Conservation (phyloP, 2,888 invertebrate species). For the Atherix ibis region DNA sequence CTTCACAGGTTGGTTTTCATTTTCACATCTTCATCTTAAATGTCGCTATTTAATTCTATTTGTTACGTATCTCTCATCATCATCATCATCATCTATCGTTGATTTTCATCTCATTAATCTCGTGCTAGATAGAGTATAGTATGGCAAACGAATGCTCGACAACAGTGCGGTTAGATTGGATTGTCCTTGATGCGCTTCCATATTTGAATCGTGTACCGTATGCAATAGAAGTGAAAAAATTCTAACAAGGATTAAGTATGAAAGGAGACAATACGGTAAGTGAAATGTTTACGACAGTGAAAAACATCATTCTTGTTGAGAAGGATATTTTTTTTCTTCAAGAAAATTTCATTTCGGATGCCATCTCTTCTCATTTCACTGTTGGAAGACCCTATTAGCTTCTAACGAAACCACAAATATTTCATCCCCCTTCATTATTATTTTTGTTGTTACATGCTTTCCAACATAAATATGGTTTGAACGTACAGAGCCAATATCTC, state of each 20-base stretch:
- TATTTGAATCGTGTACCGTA: no score
- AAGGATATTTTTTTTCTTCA: no score
- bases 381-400: no score
- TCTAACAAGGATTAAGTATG: no score
- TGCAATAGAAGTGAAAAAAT: slow-evolving; percentile 2
- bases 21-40: slow-evolving; percentile 6
- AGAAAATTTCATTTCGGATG: no score
- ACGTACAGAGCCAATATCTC: no score
- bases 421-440: no score
- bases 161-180: slow-evolving; percentile 15
- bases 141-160: not conserved
- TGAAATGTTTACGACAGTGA: slow-evolving; percentile 18
- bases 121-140: not conserved
- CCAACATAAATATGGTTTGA: no score
- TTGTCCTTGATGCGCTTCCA: no score
- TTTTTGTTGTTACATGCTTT: no score
- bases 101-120: slow-evolving; percentile 14
- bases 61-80: slow-evolving; percentile 3
- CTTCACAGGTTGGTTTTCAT: slow-evolving; percentile 2
- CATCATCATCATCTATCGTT: slow-evolving; percentile 16
- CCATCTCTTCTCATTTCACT: no score
- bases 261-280: slow-evolving; percentile 13
- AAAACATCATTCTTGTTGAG: slow-evolving; percentile 13
- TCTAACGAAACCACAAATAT: no score
- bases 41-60: slow-evolving; percentile 6